These are phyloP conservation scores for Neosilurus mollespiculum DNA, from an alignment of 2,797 vertebrate species.

Conservation along the genomic window DNA sequence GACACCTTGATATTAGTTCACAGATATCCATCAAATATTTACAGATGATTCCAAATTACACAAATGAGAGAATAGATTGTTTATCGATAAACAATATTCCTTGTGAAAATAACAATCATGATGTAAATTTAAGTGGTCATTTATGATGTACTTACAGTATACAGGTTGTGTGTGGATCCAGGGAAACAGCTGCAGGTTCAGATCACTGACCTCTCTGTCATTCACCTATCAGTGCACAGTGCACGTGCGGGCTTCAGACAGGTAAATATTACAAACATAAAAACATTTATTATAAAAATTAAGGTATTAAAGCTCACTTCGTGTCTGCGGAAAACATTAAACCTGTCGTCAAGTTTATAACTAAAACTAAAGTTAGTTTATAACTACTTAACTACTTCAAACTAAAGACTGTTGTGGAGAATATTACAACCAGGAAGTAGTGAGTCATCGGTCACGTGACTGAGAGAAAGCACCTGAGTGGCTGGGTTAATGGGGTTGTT, in stretches of 20 bases:
- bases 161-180: constrained; percentile 1
- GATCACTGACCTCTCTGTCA: constrained; percentile 41
- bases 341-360: no score
- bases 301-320: background rate
- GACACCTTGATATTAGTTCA: background rate
- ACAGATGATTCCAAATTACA: background rate
- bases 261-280: background rate
- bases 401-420: background rate
- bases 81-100: background rate
- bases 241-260: background rate
- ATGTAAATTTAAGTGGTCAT: background rate
- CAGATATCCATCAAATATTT: background rate
- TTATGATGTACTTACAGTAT: constrained; percentile 25
- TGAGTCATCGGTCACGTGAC: background rate
- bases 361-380: background rate
- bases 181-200: background rate
- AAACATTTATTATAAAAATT: background rate
- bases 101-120: background rate
- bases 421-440: background rate
- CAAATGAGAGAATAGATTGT: background rate
- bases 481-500: background rate
- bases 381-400: background rate
- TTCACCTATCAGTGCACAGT: constrained; percentile 40
- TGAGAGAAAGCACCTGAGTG: background rate
- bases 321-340: no score